Base-by-base conservation (phyloP, 1,140 invertebrate genomes). In the Drosophila albomicans region DNA sequence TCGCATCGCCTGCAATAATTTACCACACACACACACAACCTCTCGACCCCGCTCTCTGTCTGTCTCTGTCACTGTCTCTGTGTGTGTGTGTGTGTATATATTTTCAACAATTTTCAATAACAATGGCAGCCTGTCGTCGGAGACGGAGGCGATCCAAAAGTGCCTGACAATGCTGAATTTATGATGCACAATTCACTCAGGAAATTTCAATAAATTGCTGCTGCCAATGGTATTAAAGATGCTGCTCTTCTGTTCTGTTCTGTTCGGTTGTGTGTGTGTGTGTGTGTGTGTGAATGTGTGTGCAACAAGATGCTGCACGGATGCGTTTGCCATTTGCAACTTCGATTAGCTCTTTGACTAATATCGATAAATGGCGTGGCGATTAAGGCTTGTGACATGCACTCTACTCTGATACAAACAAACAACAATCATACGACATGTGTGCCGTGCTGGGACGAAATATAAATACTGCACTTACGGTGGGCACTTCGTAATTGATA, bases 61-160 rank as follows among this genome's bases (percentile, higher is more conserved):
- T 32, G 8, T 56, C 11, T n/a, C 11, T 13, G 16, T 32, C 5
- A 35, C 28, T 32, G 8, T 56, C 11, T 35, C 5, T 35, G 0
- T 7, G 30, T 32, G 62, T 64, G n/a, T 64, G n/a, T 48, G 46
- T 56, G 41, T 38, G 4, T 56, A 16, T 35, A 16, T 13, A 46
- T 78, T 77, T 76, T 87, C 75, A 87, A 79, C 71, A 79, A 87
- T 86, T 86, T 77, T 69, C 75, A 75, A 78, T 87, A 82, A 86
- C 84, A 86, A 87, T 82, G 52, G 79, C 58, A 78, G n/a, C 54
- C 20, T 38, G 35, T 25, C 35, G 35, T 38, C 35, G 35, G 35
- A 25, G 20, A 25, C 65, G 61, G 58, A 61, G 61, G 49, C 28
- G 25, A 35, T 25, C 57, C 25, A 45, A 32, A 32, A 68, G 56